Evolutionary conservation across 2,888 invertebrate genomes (phyloP).

Genomic region (Glomeris marginata): DNA sequence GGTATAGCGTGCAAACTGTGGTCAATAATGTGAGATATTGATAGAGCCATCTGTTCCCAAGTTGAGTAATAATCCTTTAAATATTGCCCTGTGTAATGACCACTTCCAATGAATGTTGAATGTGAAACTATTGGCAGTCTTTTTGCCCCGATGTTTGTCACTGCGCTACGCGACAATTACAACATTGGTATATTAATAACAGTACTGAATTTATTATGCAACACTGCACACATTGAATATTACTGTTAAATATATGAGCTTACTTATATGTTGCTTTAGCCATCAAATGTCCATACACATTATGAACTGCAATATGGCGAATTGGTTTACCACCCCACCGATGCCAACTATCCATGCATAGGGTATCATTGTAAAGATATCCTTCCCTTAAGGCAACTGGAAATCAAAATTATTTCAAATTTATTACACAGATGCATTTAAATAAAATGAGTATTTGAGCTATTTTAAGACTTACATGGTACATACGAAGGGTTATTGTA

Average conservation of each 20-base stretch:
- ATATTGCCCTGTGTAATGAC: conserved; percentile 5
- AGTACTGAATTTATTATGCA: no score
- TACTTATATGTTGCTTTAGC: conserved; percentile 17
- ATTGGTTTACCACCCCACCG: conserved; percentile 17
- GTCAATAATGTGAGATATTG: no score
- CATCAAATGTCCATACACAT: conserved; percentile 27
- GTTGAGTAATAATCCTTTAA: no score
- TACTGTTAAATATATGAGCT: no score
- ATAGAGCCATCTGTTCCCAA: no score
- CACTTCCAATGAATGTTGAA: conserved; percentile 10
- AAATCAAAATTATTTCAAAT: no score
- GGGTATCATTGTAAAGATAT: conserved; percentile 22
- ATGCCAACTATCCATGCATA: conserved; percentile 28
- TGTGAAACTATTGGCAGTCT: conserved; percentile 3
- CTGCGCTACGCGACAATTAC: no score
- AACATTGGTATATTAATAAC: no score
- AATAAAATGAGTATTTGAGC: neutral
- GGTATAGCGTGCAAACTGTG: no score
- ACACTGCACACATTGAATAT: no score
- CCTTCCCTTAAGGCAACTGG: conserved; percentile 4
- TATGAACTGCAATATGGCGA: conserved; percentile 27
- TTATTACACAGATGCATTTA: neutral
- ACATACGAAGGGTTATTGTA: conserved; percentile 27
- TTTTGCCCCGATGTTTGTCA: no score
- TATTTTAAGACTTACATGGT: conserved; percentile 17